These are phyloP conservation scores for Netelia virgata DNA, from an alignment of 2,888 invertebrate species.

Conservation along the genomic window DNA sequence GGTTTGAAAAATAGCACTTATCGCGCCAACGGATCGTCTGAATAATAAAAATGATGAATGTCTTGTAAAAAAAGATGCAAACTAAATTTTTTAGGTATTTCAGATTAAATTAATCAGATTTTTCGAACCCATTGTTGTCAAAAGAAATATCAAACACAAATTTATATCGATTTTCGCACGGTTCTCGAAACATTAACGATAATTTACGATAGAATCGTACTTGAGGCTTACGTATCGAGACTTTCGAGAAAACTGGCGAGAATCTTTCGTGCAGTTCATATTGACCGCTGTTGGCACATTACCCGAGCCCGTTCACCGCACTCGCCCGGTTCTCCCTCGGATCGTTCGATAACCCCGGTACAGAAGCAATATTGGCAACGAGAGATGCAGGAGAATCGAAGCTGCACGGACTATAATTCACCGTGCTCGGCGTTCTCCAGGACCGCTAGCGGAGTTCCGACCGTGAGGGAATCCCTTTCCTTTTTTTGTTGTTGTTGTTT, in stretches of 20 bases:
- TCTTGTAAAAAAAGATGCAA: no score
- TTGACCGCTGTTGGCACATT: slow-evolving; percentile 6
- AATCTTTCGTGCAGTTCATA: background rate
- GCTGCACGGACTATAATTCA: slow-evolving; percentile 15
- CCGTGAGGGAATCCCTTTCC: slow-evolving; percentile 43
- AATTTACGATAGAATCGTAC: background rate
- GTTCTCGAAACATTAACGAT: no score
- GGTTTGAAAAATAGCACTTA: no score
- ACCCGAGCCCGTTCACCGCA: background rate
- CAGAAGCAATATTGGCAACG: slow-evolving; percentile 48
- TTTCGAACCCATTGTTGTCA: no score
- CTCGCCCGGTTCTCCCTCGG: slow-evolving; percentile 42
- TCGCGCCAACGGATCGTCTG: no score
- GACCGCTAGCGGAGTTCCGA: slow-evolving; percentile 40
- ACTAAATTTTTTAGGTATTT: no score
- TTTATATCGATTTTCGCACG: no score
- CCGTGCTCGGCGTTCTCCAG: background rate
- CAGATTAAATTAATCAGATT: no score
- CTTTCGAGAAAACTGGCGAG: slow-evolving; percentile 5
- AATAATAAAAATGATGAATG: no score
- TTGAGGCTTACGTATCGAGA: background rate
- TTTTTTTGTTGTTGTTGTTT: background rate
- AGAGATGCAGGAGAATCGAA: slow-evolving; percentile 50
- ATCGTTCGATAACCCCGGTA: slow-evolving; percentile 61
- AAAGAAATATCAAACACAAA: no score